Evolutionary conservation across 1,140 invertebrate genomes (phyloP).

Genomic region (Tetramorium alpestre): DNA sequence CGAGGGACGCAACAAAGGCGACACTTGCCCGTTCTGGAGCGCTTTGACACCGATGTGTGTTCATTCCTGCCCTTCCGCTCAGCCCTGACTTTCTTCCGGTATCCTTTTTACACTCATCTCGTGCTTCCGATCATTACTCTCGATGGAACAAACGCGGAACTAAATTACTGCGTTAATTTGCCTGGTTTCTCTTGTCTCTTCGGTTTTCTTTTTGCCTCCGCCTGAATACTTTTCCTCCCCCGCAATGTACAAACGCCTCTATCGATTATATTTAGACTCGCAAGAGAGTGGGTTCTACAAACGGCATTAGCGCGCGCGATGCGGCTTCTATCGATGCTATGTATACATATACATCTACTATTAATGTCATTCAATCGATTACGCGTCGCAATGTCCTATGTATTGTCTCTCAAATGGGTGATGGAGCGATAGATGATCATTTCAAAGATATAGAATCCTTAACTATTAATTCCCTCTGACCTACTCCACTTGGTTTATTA

Average conservation of each 20-base stretch:
- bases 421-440: not conserved
- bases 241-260: not conserved
- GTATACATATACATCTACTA: not conserved
- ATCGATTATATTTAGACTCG: slow-evolving; percentile 39
- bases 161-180: slow-evolving; percentile 25
- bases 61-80: slow-evolving; percentile 20
- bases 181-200: not conserved
- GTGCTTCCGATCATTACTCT: slow-evolving; percentile 25
- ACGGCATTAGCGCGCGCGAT: slow-evolving; percentile 1
- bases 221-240: not conserved
- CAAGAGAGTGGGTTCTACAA: slow-evolving; percentile 7
- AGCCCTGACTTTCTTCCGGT: slow-evolving; percentile 13
- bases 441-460: not conserved
- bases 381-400: not conserved
- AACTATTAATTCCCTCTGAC: not conserved
- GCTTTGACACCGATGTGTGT: slow-evolving; percentile 67
- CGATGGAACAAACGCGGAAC: slow-evolving; percentile 19
- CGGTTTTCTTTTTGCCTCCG: not conserved
- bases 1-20: slow-evolving; percentile 69
- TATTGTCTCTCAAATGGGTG: not conserved
- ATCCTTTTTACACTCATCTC: slow-evolving; percentile 60
- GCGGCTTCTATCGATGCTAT: slow-evolving; percentile 4
- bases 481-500: not conserved
- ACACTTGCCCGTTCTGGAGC: slow-evolving; percentile 44
- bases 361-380: slow-evolving; percentile 44